Evolutionary conservation across 2,113 vertebrate species (phyloP).

Genomic region (Sylvilagus bachmani): DNA sequence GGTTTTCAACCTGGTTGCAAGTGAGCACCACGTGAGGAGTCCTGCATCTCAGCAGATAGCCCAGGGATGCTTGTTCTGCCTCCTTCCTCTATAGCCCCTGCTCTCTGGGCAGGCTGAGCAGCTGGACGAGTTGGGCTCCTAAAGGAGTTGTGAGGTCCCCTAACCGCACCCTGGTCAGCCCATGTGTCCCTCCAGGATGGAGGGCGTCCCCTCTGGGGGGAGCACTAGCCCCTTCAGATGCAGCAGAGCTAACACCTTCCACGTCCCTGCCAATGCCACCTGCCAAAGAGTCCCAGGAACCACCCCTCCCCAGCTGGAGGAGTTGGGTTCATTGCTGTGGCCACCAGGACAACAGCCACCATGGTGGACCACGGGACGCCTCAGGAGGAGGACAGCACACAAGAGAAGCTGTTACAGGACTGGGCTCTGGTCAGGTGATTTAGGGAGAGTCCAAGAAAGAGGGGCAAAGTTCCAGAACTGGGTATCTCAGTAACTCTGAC

Average conservation of each 20-base stretch:
- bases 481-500: background rate
- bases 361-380: rapidly evolving
- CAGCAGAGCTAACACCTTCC: background rate
- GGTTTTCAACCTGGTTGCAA: background rate
- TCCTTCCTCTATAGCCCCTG: background rate
- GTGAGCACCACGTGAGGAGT: too few species aligned
- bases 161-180: background rate
- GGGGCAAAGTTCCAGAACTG: background rate
- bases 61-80: too few species aligned
- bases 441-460: background rate
- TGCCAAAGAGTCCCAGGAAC: background rate
- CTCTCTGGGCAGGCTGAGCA: background rate
- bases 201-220: too few species aligned
- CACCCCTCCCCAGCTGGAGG: background rate
- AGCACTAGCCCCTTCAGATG: background rate
- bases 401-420: background rate
- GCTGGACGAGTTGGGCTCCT: background rate
- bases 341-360: background rate
- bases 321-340: background rate
- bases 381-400: background rate
- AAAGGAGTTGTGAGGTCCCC: background rate
- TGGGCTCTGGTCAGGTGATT: background rate
- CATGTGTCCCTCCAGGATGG: background rate
- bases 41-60: background rate
- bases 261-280: background rate